Percentiles rank a stretch among this genome's conserved stretches.
These are phyloP conservation scores for Drosophila anceps DNA, from an alignment of 2,888 invertebrate species.

Conservation along the genomic window DNA sequence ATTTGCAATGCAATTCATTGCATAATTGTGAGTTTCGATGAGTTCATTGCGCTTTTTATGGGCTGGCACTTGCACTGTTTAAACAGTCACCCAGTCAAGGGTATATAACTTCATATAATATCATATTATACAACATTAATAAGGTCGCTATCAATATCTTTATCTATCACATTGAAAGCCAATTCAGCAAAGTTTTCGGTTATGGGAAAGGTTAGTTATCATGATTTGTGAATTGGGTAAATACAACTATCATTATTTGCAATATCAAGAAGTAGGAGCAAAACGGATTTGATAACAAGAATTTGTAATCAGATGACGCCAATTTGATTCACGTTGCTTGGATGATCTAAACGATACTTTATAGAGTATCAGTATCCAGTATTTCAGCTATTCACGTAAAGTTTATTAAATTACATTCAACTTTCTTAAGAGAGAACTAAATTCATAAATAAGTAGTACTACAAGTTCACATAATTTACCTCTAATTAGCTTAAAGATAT, in stretches of 20 bases:
- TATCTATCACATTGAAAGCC: conserved; percentile 23
- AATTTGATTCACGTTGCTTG: too few relatives aligned
- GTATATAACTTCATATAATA: conserved; percentile 41
- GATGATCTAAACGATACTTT: not conserved
- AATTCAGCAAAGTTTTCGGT: conserved; percentile 4
- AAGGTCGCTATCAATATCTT: conserved; percentile 39
- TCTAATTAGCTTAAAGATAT: not conserved
- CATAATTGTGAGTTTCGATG: conserved; percentile 8
- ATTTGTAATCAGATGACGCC: not conserved
- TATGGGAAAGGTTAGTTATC: conserved; percentile 50
- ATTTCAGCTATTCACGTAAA: too few relatives aligned
- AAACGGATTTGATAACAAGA: not conserved
- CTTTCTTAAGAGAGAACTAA: too few relatives aligned
- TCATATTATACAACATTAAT: conserved; percentile 41
- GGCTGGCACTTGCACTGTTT: conserved; percentile 23
- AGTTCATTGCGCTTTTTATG: conserved; percentile 58
- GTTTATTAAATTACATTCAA: too few relatives aligned
- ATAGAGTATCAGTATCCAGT: too few relatives aligned
- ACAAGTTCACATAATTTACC: too few relatives aligned
- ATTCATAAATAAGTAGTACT: too few relatives aligned
- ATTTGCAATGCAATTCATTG: conserved; percentile 70
- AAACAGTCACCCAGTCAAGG: conserved; percentile 9
- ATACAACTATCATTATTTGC: conserved; percentile 18
- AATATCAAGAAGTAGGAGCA: not conserved
- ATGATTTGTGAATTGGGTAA: conserved; percentile 11